Evolutionary conservation across 2,888 invertebrate genomes (phyloP).

Genomic region (Fabriciana adippe): DNA sequence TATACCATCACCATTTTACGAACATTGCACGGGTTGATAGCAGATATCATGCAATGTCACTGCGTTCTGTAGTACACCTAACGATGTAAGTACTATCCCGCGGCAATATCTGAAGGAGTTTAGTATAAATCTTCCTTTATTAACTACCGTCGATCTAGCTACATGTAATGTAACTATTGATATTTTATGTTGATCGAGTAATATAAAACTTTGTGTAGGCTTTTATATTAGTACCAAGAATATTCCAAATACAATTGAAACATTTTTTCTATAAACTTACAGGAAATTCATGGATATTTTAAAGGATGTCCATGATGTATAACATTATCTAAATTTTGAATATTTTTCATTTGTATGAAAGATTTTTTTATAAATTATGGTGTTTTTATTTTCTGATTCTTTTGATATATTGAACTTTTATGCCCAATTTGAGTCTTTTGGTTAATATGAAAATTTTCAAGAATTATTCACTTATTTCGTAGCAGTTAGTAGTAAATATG

Average conservation of each 20-base stretch:
- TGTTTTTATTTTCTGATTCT: no score
- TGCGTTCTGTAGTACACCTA: slow-evolving; percentile 44
- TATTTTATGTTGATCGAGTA: slow-evolving; percentile 1
- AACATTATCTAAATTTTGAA: no score
- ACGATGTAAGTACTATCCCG: slow-evolving; percentile 47
- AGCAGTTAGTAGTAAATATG: background rate
- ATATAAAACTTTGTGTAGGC: background rate
- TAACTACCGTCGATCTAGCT: slow-evolving; percentile 25
- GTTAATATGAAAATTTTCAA: no score
- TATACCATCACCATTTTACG: slow-evolving; percentile 22
- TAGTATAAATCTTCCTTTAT: slow-evolving; percentile 36
- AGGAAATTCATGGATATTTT: no score
- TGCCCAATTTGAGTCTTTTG: no score
- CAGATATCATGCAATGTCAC: slow-evolving; percentile 74
- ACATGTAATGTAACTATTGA: slow-evolving; percentile 9
- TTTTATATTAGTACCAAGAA: background rate
- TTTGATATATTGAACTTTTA: no score
- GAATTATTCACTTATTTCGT: no score
- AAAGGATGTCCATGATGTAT: no score
- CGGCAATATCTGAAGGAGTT: slow-evolving; percentile 39
- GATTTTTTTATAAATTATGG: no score
- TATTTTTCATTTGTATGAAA: no score
- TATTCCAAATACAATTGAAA: no score
- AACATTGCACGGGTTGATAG: slow-evolving; percentile 48
- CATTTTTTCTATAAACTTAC: no score